Percentiles rank a stretch among this genome's conserved stretches.
Conservation (phyloP, 2,888 invertebrate genomes). For the Agonopterix alstromeriana region DNA sequence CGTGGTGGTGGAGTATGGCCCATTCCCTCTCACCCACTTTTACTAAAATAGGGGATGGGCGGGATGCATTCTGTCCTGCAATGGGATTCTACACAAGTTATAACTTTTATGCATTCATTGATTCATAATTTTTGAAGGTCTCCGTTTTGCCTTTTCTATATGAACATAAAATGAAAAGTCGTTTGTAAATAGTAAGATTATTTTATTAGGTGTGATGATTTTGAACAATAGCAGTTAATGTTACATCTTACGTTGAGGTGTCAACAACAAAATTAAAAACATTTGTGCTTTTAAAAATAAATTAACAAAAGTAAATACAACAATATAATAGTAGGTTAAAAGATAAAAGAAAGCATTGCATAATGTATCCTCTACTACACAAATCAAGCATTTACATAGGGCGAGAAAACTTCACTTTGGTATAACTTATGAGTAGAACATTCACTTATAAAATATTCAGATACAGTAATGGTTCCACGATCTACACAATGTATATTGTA, state of each 20-base stretch:
- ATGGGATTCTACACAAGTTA: no score
- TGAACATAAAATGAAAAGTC: no score
- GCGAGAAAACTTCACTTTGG: slow-evolving; percentile 50
- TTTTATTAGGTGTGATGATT: slow-evolving; percentile 73
- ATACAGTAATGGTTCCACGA: no score
- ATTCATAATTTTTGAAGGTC: no score
- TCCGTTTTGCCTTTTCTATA: no score
- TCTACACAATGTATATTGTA: no score
- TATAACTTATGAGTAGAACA: slow-evolving; percentile 16
- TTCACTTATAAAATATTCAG: slow-evolving; percentile 4
- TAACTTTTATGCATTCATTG: no score
- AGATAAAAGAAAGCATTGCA: slow-evolving; percentile 22
- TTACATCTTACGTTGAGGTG: slow-evolving; percentile 65
- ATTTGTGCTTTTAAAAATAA: slow-evolving; percentile 73
- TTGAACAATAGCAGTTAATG: slow-evolving; percentile 68
- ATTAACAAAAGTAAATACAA: slow-evolving; percentile 73
- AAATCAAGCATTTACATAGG: slow-evolving; percentile 60
- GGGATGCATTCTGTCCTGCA: no score
- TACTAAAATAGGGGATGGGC: no score
- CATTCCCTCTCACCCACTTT: no score
- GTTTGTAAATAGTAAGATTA: slow-evolving; percentile 59
- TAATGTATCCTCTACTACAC: slow-evolving; percentile 23
- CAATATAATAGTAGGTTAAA: slow-evolving; percentile 52
- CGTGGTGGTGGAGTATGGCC: no score
- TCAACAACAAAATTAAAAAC: slow-evolving; percentile 69